Evolutionary conservation across 2,797 vertebrate species (phyloP), one percentile per base, ranked within the genome.

Genomic region (Ptychadena robeensis): DNA sequence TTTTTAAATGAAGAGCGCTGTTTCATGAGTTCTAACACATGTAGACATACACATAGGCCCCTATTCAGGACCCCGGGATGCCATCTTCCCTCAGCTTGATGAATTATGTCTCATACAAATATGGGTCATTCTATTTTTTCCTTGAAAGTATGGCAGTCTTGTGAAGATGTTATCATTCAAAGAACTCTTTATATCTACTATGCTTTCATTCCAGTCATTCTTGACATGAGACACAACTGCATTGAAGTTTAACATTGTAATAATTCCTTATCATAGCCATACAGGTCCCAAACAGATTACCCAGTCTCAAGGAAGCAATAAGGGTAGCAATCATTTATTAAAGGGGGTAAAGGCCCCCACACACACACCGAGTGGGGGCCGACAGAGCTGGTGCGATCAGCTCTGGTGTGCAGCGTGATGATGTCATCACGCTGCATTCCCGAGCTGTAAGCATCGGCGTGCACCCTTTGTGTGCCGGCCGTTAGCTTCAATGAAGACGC

Each of bases 151-250:
- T 9, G 2, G 34, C 69, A 73, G 70, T 63, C 76, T 25, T 63
- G 40, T 73, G 61, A 69, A 61, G 70, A 73, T 83, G 91, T 88
- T 86, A 74, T 86, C 91, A 94, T 95, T 95, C 94, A 87, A 88
- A 86, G 80, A 87, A 95, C 95, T 95, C 92, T 57, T 53, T 86
- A 73, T 73, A 81, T 81, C 86, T 89, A 83, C 86, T 84, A 81
- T 88, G 88, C 82, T 76, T 86, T 87, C 88, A 92, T 91, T 93
- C 89, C 88, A 89, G 69, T 83, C 88, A 94, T 94, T 94, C 94
- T 91, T 88, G 86, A 87, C 86, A 88, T 87, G 87, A 81, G 31
- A 69, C 34, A 73, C 69, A 82, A 61, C 87, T 0, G 2, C 78
- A 89, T 69, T 82, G 86, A 82, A 86, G 87, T 90, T 88, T 89